Conservation (phyloP, 2,797 vertebrate genomes). For the Cephalopachus bancanus region DNA sequence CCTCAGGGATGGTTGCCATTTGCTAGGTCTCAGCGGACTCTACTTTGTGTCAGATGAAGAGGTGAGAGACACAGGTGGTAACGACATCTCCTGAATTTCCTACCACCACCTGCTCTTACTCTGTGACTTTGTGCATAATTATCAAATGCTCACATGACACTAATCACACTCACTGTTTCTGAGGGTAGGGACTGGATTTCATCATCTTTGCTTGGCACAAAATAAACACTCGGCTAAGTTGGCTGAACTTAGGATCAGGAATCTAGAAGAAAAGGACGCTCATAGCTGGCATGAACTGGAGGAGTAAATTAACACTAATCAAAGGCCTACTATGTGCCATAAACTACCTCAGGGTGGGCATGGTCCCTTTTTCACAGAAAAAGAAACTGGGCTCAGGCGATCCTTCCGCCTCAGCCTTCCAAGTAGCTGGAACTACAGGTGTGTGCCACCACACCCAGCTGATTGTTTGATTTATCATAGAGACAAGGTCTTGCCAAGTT, state of each 20-base stretch:
- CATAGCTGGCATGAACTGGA: background rate
- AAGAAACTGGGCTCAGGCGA: background rate
- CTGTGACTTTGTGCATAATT: background rate
- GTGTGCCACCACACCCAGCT: no score
- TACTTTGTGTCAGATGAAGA: background rate
- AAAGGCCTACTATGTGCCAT: background rate
- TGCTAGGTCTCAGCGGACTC: background rate
- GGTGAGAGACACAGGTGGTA: background rate
- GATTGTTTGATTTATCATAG: no score
- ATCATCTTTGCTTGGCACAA: background rate
- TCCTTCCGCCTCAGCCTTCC: no score
- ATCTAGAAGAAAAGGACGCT: conserved; percentile 32
- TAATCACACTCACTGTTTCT: background rate
- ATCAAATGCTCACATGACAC: background rate
- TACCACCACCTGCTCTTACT: background rate
- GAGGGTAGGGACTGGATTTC: background rate
- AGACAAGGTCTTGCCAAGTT: no score
- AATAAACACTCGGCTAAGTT: background rate
- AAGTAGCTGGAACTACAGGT: no score
- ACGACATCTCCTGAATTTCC: background rate
- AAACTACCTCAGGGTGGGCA: background rate
- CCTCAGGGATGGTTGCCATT: conserved; percentile 16
- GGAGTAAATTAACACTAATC: background rate
- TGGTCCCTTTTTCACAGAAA: background rate
- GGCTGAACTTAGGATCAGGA: conserved; percentile 6